These are phyloP conservation scores for Paguma larvata DNA, from an alignment of 2,797 vertebrate genomes.

Conservation along the genomic window DNA sequence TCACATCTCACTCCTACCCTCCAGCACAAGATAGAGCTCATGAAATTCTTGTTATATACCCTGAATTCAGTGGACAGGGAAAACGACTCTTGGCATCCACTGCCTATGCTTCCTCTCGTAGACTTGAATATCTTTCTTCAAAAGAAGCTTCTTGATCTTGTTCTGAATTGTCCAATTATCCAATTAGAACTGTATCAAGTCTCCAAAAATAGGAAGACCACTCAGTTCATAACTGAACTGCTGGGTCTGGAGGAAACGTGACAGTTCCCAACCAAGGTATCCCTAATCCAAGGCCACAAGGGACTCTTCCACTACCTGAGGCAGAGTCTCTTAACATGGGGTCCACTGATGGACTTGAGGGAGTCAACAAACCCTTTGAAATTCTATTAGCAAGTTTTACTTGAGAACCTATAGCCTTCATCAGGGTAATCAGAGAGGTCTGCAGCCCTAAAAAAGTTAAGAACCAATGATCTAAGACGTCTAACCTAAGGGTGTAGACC, in stretches of 20 bases:
- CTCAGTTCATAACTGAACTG: background rate
- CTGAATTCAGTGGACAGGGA: background rate
- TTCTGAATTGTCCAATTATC: background rate
- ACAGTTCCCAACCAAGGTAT: background rate
- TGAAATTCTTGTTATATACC: background rate
- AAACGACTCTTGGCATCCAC: background rate
- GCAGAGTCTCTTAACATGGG: background rate
- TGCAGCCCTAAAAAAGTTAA: background rate
- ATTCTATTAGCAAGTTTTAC: background rate
- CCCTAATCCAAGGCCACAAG: background rate
- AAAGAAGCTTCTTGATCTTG: background rate
- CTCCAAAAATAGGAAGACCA: background rate
- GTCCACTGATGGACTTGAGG: background rate
- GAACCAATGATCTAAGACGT: background rate
- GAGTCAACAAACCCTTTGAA: background rate
- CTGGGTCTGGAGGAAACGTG: background rate
- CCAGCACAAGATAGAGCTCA: background rate
- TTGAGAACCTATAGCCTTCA: background rate
- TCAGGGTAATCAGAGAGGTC: background rate
- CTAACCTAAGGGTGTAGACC: background rate
- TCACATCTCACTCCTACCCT: background rate
- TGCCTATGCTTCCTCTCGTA: background rate
- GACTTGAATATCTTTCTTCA: background rate
- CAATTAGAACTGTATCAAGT: slow-evolving; percentile 23
- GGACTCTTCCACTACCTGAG: background rate